Conservation (phyloP, 2,888 invertebrate species). For the Antheraea assamensis region DNA sequence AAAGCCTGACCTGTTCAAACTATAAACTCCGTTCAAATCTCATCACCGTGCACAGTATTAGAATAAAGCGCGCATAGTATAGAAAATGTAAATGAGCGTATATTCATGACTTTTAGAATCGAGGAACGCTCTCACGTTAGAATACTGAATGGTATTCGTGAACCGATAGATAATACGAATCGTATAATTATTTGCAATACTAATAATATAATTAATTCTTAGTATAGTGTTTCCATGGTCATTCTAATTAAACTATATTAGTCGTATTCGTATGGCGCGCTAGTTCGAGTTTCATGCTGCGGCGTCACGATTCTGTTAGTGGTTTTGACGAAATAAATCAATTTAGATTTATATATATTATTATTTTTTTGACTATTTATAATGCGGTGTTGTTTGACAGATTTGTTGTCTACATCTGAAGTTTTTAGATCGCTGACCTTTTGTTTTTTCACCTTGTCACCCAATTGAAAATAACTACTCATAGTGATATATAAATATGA, state of each 20-base stretch:
- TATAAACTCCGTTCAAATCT: neutral
- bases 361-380: neutral
- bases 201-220: constrained; percentile 19
- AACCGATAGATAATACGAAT: constrained; percentile 14
- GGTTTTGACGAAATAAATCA: constrained; percentile 12
- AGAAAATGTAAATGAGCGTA: neutral
- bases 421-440: neutral
- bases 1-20: neutral
- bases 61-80: neutral
- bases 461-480: neutral
- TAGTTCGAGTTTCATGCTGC: neutral
- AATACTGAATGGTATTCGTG: constrained; percentile 8
- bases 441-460: neutral
- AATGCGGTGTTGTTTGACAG: neutral
- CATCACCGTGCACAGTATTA: neutral
- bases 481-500: too few relatives aligned
- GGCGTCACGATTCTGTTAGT: constrained; percentile 19
- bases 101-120: constrained; percentile 12
- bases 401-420: neutral
- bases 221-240: constrained; percentile 24
- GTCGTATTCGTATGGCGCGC: constrained; percentile 9
- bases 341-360: too few relatives aligned
- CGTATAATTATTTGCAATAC: constrained; percentile 16
- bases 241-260: constrained; percentile 27
- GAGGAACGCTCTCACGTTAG: constrained; percentile 10